Evolutionary conservation across 2,888 invertebrate genomes (phyloP).

Genomic region (Augochlorella aurata): DNA sequence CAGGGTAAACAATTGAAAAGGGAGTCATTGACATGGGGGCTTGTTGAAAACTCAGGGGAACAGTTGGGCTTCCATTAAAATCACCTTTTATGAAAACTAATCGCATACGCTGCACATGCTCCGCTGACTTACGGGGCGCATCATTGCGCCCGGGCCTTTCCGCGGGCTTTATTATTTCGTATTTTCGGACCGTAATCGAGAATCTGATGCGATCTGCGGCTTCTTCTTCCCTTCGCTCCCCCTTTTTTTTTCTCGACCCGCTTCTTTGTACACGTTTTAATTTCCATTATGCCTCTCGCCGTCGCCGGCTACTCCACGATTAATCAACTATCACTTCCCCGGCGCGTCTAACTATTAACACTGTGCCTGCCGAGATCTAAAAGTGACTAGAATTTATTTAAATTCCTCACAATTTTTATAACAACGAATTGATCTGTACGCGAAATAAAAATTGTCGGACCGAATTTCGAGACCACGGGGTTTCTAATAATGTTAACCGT

Average conservation of each 20-base stretch:
- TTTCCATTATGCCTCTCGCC: not conserved
- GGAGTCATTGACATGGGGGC: constrained; percentile 71
- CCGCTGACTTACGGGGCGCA: constrained; percentile 58
- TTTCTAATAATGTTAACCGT: too few species aligned
- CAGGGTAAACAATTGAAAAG: constrained; percentile 74
- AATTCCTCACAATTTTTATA: too few species aligned
- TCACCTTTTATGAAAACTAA: constrained; percentile 77
- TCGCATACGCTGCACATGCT: constrained; percentile 73
- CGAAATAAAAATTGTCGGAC: too few species aligned
- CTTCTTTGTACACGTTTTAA: constrained; percentile 6
- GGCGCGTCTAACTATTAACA: too few species aligned
- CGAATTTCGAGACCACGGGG: too few species aligned
- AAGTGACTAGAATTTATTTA: too few species aligned
- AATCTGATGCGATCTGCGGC: constrained; percentile 5
- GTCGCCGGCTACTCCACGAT: not conserved
- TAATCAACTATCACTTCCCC: not conserved
- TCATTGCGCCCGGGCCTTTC: constrained; percentile 27
- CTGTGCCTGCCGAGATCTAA: too few species aligned
- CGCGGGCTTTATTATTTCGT: constrained; percentile 18
- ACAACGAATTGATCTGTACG: too few species aligned
- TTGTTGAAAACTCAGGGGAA: constrained; percentile 71
- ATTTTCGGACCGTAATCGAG: not conserved
- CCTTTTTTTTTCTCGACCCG: not conserved
- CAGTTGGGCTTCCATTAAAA: constrained; percentile 73
- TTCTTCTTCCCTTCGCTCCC: not conserved